phyloP scores from a whole-genome alignment of 2,797 vertebrate species.

The Pipistrellus nathusii region DNA sequence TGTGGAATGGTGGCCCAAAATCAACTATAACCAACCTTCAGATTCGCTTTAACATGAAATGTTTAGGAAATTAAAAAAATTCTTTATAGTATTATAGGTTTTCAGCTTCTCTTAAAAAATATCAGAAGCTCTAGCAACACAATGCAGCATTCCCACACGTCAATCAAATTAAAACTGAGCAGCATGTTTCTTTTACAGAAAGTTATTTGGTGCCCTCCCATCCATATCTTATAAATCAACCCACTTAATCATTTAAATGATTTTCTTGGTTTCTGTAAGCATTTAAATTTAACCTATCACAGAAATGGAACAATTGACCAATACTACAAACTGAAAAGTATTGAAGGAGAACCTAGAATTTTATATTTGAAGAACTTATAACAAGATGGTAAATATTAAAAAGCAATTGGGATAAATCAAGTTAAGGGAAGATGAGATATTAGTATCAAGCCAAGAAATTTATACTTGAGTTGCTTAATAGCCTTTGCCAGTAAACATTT shows the following conservation, averaged over 20 bases:
- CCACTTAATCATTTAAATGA: not conserved
- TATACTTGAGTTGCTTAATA: not conserved
- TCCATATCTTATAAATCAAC: not conserved
- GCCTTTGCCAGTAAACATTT: not conserved
- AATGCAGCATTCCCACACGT: not conserved
- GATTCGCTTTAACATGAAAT: not conserved
- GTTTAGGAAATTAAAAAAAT: not conserved
- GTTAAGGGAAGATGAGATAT: not conserved
- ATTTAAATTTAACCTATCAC: not conserved
- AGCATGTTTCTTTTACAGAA: not conserved
- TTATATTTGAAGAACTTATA: not conserved
- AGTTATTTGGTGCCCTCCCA: not conserved
- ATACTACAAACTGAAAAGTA: not conserved
- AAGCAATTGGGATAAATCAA: not conserved
- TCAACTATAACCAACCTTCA: not conserved
- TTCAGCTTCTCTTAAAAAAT: slow-evolving; percentile 21
- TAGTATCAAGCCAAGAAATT: not conserved
- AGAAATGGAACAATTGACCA: not conserved
- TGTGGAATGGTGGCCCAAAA: not conserved
- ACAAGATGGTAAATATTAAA: not conserved
- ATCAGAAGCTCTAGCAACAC: not conserved
- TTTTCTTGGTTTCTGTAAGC: not conserved
- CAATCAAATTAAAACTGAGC: not conserved
- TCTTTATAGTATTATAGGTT: not conserved
- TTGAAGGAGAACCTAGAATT: not conserved